phyloP scores from a whole-genome alignment of 1,140 invertebrate species.

The Diabrotica undecimpunctata region DNA sequence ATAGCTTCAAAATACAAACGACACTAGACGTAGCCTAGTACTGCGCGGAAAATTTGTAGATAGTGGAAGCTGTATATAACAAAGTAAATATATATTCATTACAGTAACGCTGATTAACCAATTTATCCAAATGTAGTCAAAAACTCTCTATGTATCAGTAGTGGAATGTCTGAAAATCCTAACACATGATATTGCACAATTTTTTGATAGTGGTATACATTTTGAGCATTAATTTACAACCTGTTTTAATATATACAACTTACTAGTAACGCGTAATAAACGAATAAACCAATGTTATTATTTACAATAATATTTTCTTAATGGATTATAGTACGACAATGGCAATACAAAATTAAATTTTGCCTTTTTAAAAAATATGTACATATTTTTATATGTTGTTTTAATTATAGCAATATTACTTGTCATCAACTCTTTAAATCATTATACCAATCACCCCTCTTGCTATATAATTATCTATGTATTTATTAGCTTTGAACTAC shows the following conservation, averaged over 20 bases:
- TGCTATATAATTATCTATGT: no score
- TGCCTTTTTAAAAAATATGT: no score
- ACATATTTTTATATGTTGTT: no score
- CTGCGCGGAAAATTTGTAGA: neutral
- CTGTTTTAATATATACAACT: conserved; percentile 1
- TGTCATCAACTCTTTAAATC: no score
- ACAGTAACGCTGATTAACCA: neutral
- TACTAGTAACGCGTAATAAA: neutral
- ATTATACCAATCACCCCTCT: no score
- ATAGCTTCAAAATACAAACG: neutral
- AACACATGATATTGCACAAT: conserved; percentile 19
- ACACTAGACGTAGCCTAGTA: neutral
- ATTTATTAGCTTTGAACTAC: no score
- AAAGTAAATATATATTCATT: neutral
- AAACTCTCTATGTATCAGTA: neutral
- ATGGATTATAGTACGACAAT: no score
- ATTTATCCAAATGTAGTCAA: neutral
- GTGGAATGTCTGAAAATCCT: neutral
- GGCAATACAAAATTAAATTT: no score
- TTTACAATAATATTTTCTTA: no score
- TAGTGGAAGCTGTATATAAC: neutral
- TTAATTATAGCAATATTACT: no score
- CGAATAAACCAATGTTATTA: neutral
- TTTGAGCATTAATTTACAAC: conserved; percentile 17
- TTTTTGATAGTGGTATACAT: conserved; percentile 17